Evolutionary conservation across 2,888 invertebrate genomes (phyloP).

Genomic region (Flexamia atlantica): DNA sequence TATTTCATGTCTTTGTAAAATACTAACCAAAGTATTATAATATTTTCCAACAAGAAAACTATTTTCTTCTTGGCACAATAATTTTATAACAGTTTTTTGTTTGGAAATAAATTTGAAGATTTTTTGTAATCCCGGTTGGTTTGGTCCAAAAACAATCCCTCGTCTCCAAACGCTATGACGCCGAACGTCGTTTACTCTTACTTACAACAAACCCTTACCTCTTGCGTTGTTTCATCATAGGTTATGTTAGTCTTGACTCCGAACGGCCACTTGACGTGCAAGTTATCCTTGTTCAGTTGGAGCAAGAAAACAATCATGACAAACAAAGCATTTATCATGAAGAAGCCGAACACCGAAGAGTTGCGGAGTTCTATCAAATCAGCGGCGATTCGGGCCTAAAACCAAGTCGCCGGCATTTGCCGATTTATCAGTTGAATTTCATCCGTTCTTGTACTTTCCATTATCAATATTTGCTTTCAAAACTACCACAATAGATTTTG

Average conservation of each 20-base stretch:
- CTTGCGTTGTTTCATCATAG: slow-evolving; percentile 92
- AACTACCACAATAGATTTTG: not conserved
- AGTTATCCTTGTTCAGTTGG: slow-evolving; percentile 97
- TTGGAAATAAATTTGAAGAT: too few species aligned
- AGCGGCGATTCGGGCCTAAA: slow-evolving; percentile 93
- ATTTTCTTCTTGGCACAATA: too few species aligned
- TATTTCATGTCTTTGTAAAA: too few species aligned
- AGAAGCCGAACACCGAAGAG: slow-evolving; percentile 96
- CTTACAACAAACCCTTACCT: slow-evolving; percentile 82
- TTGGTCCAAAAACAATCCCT: too few species aligned
- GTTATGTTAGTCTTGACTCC: slow-evolving; percentile 96
- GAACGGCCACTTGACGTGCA: slow-evolving; percentile 97
- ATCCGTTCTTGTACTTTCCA: not conserved
- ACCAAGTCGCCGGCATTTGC: slow-evolving; percentile 72
- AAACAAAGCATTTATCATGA: slow-evolving; percentile 99
- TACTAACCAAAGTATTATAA: too few species aligned
- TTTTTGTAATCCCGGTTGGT: too few species aligned
- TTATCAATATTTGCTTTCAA: not conserved
- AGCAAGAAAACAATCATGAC: slow-evolving; percentile 98
- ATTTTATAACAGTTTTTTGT: too few species aligned
- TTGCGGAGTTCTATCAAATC: slow-evolving; percentile 97
- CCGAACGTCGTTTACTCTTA: not conserved
- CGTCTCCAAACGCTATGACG: not conserved
- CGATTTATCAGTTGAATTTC: slow-evolving; percentile 25
- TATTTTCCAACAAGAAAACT: too few species aligned